Conservation (phyloP, 2,113 vertebrate genomes). For the Mionectes macconnelli region DNA sequence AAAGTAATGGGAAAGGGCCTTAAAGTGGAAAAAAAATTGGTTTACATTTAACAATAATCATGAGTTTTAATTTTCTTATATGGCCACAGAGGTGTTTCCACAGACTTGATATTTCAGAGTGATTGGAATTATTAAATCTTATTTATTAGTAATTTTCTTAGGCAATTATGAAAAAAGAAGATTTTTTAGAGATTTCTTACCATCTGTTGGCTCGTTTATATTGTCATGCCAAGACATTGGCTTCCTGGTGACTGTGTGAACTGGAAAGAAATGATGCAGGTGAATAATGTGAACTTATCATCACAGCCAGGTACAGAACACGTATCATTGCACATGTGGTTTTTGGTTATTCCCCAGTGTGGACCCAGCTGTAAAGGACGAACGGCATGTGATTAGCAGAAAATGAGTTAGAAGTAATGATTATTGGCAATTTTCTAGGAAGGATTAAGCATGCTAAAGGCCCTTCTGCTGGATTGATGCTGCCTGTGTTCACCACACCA, state of each 20-base stretch:
- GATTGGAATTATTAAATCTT: not conserved
- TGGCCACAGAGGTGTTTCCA: not conserved
- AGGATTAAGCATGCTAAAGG: not conserved
- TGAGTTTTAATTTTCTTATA: not conserved
- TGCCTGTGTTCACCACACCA: not conserved
- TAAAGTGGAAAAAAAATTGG: not conserved
- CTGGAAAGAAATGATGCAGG: conserved; percentile 56
- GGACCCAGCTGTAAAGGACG: not conserved
- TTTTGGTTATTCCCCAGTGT: not conserved
- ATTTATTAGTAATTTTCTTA: not conserved
- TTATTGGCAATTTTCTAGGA: not conserved
- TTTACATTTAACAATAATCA: not conserved
- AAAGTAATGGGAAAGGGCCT: not conserved
- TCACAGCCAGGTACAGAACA: not conserved
- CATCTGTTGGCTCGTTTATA: conserved; percentile 67
- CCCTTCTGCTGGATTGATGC: not conserved
- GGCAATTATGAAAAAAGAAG: not conserved
- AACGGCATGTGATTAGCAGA: not conserved
- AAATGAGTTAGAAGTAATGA: not conserved
- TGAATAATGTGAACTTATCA: not conserved
- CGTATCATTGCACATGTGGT: not conserved
- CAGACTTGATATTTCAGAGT: not conserved
- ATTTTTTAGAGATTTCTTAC: conserved; percentile 70
- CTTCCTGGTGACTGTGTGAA: conserved; percentile 81
- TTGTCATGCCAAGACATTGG: conserved; percentile 79